These are phyloP conservation scores for Tachysurus fulvidraco DNA, from an alignment of 2,113 vertebrate genomes.

Conservation along the genomic window DNA sequence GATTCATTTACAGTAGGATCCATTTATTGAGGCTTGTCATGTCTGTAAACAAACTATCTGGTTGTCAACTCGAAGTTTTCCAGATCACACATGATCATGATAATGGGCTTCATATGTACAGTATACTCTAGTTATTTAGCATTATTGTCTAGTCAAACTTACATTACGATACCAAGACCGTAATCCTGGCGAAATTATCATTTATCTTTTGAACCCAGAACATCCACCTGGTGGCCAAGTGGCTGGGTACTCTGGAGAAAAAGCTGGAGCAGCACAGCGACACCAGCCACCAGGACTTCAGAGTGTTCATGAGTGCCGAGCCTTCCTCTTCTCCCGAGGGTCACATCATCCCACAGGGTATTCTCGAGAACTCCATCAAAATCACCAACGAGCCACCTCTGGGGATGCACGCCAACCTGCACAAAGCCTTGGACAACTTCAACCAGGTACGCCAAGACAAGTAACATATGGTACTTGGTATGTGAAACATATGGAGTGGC, in stretches of 20 bases:
- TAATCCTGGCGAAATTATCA: background rate
- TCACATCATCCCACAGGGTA: slow-evolving; percentile 91
- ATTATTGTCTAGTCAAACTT: background rate
- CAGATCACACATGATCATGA: background rate
- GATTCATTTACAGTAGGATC: background rate
- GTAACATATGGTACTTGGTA: background rate
- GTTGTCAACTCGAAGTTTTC: slow-evolving; percentile 9
- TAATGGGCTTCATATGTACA: background rate
- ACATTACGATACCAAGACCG: background rate
- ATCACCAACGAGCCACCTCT: slow-evolving; percentile 90
- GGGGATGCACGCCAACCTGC: slow-evolving; percentile 90
- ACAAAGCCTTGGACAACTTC: slow-evolving; percentile 95
- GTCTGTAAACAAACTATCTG: slow-evolving; percentile 27
- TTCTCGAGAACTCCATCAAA: slow-evolving; percentile 92
- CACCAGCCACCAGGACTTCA: slow-evolving; percentile 79
- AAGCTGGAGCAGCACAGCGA: slow-evolving; percentile 82
- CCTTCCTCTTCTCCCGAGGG: slow-evolving; percentile 78
- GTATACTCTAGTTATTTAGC: background rate
- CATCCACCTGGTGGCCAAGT: slow-evolving; percentile 91
- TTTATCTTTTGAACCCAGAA: slow-evolving; percentile 72
- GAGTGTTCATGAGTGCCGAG: slow-evolving; percentile 91
- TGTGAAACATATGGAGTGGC: background rate
- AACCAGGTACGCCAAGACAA: slow-evolving; percentile 78
- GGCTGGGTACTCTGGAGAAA: slow-evolving; percentile 88
- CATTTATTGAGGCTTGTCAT: slow-evolving; percentile 1